Conservation (phyloP, 2,113 vertebrate genomes). For the Riparia riparia region DNA sequence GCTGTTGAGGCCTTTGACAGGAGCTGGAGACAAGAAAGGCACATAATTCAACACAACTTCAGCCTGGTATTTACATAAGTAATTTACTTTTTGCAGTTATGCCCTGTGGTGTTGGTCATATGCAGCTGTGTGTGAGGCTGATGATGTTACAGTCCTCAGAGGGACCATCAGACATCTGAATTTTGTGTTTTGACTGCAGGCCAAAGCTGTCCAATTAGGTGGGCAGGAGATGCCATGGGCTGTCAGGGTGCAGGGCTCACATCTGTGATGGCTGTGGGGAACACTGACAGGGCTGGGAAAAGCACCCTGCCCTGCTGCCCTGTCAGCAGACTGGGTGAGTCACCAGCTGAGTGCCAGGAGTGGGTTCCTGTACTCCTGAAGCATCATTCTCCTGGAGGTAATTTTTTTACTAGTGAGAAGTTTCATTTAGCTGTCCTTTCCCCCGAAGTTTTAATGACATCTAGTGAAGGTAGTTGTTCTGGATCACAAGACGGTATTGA, state of each 20-base stretch:
- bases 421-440: background rate
- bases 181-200: background rate
- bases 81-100: background rate
- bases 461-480: background rate
- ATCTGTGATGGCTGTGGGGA: background rate
- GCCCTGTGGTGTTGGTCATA: background rate
- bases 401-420: background rate
- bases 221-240: background rate
- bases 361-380: background rate
- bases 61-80: background rate
- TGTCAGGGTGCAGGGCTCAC: background rate
- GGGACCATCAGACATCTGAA: fast-evolving
- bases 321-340: background rate
- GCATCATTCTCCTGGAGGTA: background rate
- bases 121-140: background rate
- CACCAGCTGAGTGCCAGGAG: fast-evolving
- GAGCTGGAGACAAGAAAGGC: background rate
- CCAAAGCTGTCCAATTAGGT: fast-evolving
- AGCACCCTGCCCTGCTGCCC: background rate
- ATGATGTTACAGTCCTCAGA: fast-evolving
- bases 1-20: background rate
- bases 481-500: background rate
- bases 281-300: background rate
- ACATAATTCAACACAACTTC: background rate
- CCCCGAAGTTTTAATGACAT: background rate